A percentile compares a stretch with the other conserved stretches of the same genome.
phyloP scores from a whole-genome alignment of 2,888 invertebrate genomes.

The Arge pagana region DNA sequence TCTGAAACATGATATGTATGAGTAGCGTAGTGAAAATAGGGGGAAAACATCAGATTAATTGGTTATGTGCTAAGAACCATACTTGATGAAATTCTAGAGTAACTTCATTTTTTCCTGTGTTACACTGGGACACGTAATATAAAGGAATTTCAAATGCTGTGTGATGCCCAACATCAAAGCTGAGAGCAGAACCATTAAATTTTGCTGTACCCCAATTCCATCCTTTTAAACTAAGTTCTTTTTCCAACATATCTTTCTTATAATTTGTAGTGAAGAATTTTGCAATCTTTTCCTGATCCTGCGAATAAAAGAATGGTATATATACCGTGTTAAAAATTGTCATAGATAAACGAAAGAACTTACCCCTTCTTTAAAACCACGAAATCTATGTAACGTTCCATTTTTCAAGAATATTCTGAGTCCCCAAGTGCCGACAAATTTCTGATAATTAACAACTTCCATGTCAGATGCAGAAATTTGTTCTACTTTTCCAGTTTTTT shows the following conservation, averaged over 20 bases:
- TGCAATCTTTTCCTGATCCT: conserved; percentile 92
- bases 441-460: conserved; percentile 89
- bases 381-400: conserved; percentile 88
- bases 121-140: conserved; percentile 93
- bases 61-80: conserved; percentile 35
- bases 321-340: background rate
- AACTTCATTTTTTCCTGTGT: conserved; percentile 96
- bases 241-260: conserved; percentile 83
- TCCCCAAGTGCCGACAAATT: conserved; percentile 89
- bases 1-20: conserved; percentile 60
- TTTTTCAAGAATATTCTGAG: conserved; percentile 87
- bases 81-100: conserved; percentile 97
- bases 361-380: conserved; percentile 89
- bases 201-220: conserved; percentile 99
- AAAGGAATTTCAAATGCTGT: conserved; percentile 96
- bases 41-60: background rate
- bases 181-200: conserved; percentile 85
- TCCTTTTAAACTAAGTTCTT: conserved; percentile 92
- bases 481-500: conserved; percentile 95
- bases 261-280: conserved; percentile 87
- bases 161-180: conserved; percentile 81
- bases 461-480: conserved; percentile 84
- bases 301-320: conserved; percentile 33
- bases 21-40: background rate
- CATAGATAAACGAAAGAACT: conserved; percentile 42